Evolutionary conservation across 2,797 vertebrate genomes (phyloP), one percentile per base, ranked within the genome.

Genomic region (Cygnus olor): DNA sequence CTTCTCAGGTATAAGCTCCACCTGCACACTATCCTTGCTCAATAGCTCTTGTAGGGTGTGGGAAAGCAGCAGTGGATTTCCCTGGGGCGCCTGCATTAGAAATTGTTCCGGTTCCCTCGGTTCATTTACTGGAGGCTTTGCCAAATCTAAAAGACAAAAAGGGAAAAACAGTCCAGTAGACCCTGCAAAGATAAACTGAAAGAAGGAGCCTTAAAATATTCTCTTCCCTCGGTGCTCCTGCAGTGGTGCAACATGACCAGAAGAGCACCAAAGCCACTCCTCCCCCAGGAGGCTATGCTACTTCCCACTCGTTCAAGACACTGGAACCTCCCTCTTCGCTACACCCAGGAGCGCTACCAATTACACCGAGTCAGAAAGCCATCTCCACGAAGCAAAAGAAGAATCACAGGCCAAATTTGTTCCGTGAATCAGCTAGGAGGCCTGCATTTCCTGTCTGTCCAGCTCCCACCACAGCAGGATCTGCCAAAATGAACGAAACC

Each of bases 1-100:
- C 98, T 99, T 99, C 98, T 99, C 99, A 0, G 99, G 99, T 82
- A 99, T 99, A 83, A 99, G 98, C 97, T 99, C 99, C 97, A 99
- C 98, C 94, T 98, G 98, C 91, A 99, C 98, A 0, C 97, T 98
- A 80, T 99, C 99, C 58, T 98, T 98, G 94, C 97, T 97, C 98
- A 99, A 97, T 85, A 99, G 98, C 80, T 98, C 98, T 86, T 98
- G 98, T 71, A 99, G 97, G n/a, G 98, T 99, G 95, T 98, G 97
- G 34, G 98, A 95, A 85, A 99, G 94, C 64, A 98, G 98, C 94
- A 99, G 97, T 14, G 98, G 98, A 92, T 98, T 98, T 64, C 98
- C 98, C 93, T 97, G 98, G 40, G 98, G 97, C 9, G 97, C 95
- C 98, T 99, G 98, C 98, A 99, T 99, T 79, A 95, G 98, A 90